Base-by-base conservation (phyloP, 1,140 invertebrate species). In the Nymphalis io region DNA sequence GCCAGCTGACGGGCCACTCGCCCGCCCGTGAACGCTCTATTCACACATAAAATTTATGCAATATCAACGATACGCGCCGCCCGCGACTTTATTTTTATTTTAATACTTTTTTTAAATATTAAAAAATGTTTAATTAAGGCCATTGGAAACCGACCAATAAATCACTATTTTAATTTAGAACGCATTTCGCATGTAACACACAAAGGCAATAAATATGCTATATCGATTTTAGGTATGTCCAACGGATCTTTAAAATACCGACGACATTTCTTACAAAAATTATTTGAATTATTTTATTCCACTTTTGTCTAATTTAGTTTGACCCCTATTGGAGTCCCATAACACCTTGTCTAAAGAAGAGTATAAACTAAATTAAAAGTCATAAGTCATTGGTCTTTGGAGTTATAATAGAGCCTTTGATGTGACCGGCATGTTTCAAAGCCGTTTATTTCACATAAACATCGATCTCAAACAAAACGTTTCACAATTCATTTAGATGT, bases 401-500 rank as follows among this genome's bases (percentile, higher is more conserved):
- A 62, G 51, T 62, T 48, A 51, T 46, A 46, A 46, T 46, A 46
- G 38, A 46, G 59, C 63, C 71, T 87, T 88, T 90, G 86, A 88
- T 81, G 82, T 82, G 73, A 70, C 80, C 83, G 79, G 71, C 80
- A 70, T 68, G 61, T 74, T 75, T 75, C 75, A 79, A 48, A 67
- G 66, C 75, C 78, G 85, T 85, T 84, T 85, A 83, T 87, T 85
- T 81, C 83, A 80, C 80, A 85, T 85, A 83, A 85, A 85, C 73
- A 78, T 75, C 76, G 69, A 72, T 75, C 61, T 73, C 75, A 73
- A 74, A 82, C 75, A 75, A 77, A 84, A 80, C 76, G 74, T 75
- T 81, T 76, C 76, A 78, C 68, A 84, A 83, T 83, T 84, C 81
- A 87, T 89, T 88, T 79, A 86, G 85, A 88, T 89, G 71, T 89